These are phyloP conservation scores for Podarcis cretensis DNA, from an alignment of 2,113 vertebrate genomes.

Conservation along the genomic window DNA sequence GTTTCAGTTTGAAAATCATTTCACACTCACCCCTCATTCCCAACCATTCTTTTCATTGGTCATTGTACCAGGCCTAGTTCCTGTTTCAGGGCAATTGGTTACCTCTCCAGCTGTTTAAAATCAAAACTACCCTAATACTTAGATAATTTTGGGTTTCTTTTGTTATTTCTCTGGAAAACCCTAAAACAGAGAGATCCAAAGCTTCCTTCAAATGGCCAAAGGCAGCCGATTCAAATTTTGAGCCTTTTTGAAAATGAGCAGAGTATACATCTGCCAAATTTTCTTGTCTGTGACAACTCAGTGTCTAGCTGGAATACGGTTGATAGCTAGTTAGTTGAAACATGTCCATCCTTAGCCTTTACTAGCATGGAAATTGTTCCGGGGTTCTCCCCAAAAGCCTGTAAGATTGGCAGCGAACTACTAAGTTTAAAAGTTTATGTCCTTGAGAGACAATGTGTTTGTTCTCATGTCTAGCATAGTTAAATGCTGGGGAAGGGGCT, in stretches of 20 bases:
- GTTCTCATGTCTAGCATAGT: not conserved
- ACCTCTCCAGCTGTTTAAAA: constrained; percentile 20
- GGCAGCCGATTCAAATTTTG: not conserved
- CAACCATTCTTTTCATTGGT: constrained; percentile 23
- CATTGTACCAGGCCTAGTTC: constrained; percentile 18
- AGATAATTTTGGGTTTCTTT: not conserved
- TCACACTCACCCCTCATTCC: constrained; percentile 36
- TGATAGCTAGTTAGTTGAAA: not conserved
- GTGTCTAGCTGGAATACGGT: not conserved
- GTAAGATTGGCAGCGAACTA: not conserved
- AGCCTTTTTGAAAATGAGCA: not conserved
- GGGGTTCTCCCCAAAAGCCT: not conserved
- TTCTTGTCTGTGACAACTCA: not conserved
- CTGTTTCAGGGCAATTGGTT: constrained; percentile 3
- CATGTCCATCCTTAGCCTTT: not conserved
- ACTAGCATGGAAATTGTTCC: not conserved
- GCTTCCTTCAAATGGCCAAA: not conserved
- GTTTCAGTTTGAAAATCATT: constrained; percentile 37
- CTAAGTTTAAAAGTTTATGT: not conserved
- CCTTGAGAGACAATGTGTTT: not conserved
- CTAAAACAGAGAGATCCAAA: not conserved
- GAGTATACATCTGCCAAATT: not conserved
- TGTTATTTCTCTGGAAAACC: not conserved
- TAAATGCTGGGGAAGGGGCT: not conserved
- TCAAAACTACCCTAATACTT: not conserved